Evolutionary conservation across 1,140 invertebrate genomes (phyloP).

Genomic region (Achatina immaculata): DNA sequence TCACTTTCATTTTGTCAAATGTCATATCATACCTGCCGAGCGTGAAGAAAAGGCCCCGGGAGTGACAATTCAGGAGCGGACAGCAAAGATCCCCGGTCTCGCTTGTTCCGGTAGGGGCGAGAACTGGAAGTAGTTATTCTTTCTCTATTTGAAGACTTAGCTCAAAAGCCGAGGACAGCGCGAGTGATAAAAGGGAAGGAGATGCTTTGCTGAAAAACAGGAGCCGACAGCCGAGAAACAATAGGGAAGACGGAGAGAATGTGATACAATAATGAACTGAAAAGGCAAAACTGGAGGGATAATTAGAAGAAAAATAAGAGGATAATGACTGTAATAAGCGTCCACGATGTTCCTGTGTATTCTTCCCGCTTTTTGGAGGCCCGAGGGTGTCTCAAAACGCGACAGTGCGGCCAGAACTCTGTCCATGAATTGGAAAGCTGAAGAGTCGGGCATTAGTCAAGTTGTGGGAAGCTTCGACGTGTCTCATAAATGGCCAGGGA

Average conservation of each 20-base stretch:
- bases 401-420: background rate
- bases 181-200: background rate
- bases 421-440: background rate
- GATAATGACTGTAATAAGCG: background rate
- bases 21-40: background rate
- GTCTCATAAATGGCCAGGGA: background rate
- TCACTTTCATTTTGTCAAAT: conserved; percentile 3
- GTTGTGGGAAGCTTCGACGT: background rate
- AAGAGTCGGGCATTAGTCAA: background rate
- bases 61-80: background rate
- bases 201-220: conserved; percentile 2
- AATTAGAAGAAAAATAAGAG: conserved; percentile 5
- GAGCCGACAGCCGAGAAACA: background rate
- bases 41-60: background rate
- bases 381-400: background rate
- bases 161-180: background rate
- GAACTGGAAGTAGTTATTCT: background rate
- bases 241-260: background rate
- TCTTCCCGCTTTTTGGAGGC: background rate
- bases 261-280: background rate
- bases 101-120: background rate
- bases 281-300: background rate
- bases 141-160: background rate
- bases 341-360: background rate
- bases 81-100: background rate